These are phyloP conservation scores for Cuniculus paca DNA, from an alignment of 2,797 vertebrate genomes.

Conservation along the genomic window DNA sequence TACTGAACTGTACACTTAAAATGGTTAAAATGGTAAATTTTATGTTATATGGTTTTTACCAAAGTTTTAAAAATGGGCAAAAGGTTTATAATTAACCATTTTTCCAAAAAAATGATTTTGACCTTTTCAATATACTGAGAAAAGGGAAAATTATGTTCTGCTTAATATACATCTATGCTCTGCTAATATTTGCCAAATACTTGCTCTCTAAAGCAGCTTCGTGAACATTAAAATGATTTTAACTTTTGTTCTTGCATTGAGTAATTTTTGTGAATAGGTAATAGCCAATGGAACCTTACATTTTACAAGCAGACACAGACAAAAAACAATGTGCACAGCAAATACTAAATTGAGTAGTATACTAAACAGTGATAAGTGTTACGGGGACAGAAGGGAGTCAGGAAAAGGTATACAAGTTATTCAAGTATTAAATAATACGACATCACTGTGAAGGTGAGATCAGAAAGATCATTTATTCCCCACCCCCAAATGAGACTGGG, in stretches of 20 bases:
- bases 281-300: neutral
- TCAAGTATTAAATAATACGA: neutral
- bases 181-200: neutral
- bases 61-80: neutral
- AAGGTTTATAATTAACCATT: neutral
- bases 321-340: neutral
- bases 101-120: neutral
- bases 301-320: neutral
- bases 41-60: neutral
- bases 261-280: neutral
- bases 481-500: accelerated
- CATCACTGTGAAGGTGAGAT: neutral
- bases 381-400: neutral
- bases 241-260: neutral
- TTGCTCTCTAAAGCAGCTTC: neutral
- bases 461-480: neutral
- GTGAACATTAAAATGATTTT: neutral
- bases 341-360: neutral
- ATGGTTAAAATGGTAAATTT: neutral
- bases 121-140: neutral
- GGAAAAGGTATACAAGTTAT: neutral
- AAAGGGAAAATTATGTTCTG: neutral
- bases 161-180: neutral
- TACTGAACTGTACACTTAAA: neutral
- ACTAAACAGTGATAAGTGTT: neutral